Base-by-base conservation (phyloP, 2,888 invertebrate genomes). In the Electrophaes corylata region DNA sequence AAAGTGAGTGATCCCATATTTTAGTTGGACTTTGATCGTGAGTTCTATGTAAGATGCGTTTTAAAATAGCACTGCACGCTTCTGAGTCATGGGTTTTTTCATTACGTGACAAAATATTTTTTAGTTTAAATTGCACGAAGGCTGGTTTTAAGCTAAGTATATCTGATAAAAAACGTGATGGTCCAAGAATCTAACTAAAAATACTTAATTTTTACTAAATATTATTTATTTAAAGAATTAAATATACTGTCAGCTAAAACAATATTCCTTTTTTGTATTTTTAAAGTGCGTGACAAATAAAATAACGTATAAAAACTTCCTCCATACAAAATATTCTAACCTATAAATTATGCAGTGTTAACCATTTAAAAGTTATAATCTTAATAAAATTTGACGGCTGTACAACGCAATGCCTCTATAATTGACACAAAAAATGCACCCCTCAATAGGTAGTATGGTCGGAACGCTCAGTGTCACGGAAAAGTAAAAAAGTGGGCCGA, bases 381-480 rank as follows among this genome's bases (percentile, higher is more conserved):
- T 77, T 78, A 76, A 83, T 69, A 83, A 76, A 86, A 85, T 84
- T 81, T 85, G 84, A 79, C 80, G 74, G 78, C 61, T 64, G 62
- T 54, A 60, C 46, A 64, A 59, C 61, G 56, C 60, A 65, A 67
- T 71, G 69, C 73, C 66, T 70, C 62, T 73, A 73, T 88, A 84
- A 90, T 88, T 79, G 83, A 72, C 62, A 76, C 82, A 91, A 89
- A 91, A 91, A 91, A 87, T 72, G 70, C 83, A 85, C 87, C 88
- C 88, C 82, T 83, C 78, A 71, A 70, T 70, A 76, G 77, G 64
- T 46, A 72, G 69, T 71, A 77, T 70, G 66, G 41, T 19, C 10
- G 71, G 71, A 68, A 65, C 64, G 70, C 68, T 68, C 65, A 18
- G 60, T 69, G 71, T 65, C 67, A 75, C 64, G 72, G 75, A 74